A percentile compares a stretch with the other conserved stretches of the same genome.
phyloP scores from a whole-genome alignment of 2,888 invertebrate genomes.

The Gortyna flavago region DNA sequence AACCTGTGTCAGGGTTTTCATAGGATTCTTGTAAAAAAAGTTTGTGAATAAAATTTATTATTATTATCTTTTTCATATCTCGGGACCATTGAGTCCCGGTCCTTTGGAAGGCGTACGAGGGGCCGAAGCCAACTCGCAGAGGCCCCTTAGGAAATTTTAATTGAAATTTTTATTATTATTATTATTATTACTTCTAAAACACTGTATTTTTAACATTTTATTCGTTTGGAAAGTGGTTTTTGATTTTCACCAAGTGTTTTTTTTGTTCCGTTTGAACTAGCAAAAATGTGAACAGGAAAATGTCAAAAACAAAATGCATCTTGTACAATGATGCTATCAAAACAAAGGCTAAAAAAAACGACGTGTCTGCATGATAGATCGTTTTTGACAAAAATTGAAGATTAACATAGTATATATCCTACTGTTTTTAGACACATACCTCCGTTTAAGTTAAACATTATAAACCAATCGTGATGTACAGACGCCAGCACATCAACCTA shows the following conservation, averaged over 20 bases:
- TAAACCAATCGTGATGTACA: not conserved
- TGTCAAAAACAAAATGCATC: not conserved
- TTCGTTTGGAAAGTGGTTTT: not conserved
- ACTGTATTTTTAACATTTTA: not conserved
- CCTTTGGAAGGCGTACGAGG: too few relatives aligned
- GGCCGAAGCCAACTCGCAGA: too few relatives aligned
- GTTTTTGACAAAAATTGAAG: not conserved
- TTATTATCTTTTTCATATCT: too few relatives aligned
- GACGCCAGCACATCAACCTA: too few relatives aligned
- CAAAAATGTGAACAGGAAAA: slow-evolving; percentile 22
- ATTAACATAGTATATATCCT: not conserved
- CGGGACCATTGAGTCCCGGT: too few relatives aligned
- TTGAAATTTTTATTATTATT: too few relatives aligned
- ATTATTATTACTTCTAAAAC: not conserved
- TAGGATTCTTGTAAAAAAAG: too few relatives aligned
- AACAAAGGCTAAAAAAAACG: not conserved
- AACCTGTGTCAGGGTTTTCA: too few relatives aligned
- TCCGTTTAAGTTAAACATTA: not conserved
- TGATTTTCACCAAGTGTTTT: not conserved
- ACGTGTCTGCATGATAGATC: not conserved
- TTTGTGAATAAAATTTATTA: too few relatives aligned
- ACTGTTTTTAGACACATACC: not conserved
- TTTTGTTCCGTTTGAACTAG: not conserved
- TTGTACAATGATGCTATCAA: not conserved
- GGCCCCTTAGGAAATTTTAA: too few relatives aligned